These are phyloP conservation scores for Gobius niger DNA, from an alignment of 2,113 vertebrate species.

Conservation along the genomic window DNA sequence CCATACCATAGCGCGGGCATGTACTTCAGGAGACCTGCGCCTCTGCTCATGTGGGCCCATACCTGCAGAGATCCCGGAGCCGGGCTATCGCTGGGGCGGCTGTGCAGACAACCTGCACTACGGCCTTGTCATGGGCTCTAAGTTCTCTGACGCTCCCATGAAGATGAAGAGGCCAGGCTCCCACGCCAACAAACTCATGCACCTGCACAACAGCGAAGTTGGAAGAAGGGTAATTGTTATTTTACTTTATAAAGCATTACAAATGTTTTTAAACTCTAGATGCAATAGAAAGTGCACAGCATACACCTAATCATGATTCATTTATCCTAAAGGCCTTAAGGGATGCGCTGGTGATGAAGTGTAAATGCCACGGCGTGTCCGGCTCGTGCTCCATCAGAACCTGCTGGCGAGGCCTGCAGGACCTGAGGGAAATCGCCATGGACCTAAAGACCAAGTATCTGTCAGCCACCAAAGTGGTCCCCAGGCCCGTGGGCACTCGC, in stretches of 20 bases:
- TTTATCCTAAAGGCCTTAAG: conserved; percentile 79
- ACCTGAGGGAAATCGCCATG: conserved; percentile 88
- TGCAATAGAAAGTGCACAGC: not conserved
- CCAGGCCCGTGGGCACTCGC: conserved; percentile 91
- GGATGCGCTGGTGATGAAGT: conserved; percentile 94
- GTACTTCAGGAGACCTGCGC: conserved; percentile 92
- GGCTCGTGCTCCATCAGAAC: conserved; percentile 98
- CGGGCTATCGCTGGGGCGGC: conserved; percentile 98
- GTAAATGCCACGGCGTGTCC: conserved; percentile 97
- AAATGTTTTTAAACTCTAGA: not conserved
- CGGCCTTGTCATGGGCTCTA: conserved; percentile 95
- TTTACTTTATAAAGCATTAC: not conserved
- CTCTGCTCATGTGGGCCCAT: conserved; percentile 93
- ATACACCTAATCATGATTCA: not conserved
- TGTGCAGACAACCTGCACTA: conserved; percentile 98
- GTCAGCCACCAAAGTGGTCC: conserved; percentile 95
- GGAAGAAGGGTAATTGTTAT: conserved; percentile 88
- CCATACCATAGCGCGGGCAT: conserved; percentile 94
- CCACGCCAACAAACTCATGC: conserved; percentile 98
- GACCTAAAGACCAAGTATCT: conserved; percentile 97
- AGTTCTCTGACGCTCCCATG: conserved; percentile 98
- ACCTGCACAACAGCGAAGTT: conserved; percentile 99
- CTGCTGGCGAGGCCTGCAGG: conserved; percentile 96
- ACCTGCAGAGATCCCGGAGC: conserved; percentile 90
- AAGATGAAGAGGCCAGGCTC: conserved; percentile 96